A percentile compares a stretch with the other conserved stretches of the same genome.
Evolutionary conservation across 2,797 vertebrate genomes (phyloP).

Genomic region (Clarias fuscus): DNA sequence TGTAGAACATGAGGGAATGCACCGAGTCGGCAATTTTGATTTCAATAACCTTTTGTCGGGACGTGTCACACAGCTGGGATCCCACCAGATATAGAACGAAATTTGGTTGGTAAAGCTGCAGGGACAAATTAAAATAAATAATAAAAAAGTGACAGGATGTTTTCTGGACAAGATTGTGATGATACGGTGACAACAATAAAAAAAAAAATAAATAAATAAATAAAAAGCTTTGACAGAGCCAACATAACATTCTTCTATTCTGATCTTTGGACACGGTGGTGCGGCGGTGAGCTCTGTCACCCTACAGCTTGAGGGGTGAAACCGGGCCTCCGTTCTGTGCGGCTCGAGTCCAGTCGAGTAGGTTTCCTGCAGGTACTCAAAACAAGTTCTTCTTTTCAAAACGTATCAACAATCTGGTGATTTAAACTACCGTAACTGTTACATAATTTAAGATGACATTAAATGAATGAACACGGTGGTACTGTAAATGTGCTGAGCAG

Average conservation of each 20-base stretch:
- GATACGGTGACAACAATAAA: not conserved
- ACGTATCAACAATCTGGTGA: not conserved
- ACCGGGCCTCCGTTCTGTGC: no score
- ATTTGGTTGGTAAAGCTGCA: not conserved
- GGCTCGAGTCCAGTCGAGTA: no score
- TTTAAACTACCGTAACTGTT: not conserved
- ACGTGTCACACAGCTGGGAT: not conserved
- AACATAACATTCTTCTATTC: not conserved
- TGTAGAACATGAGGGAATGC: constrained; percentile 21
- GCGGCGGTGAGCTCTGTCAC: no score
- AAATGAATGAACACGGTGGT: not conserved
- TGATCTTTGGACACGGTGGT: no score
- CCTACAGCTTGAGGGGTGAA: no score
- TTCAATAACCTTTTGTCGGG: not conserved
- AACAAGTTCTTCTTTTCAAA: not conserved
- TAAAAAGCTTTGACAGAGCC: not conserved
- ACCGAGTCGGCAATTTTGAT: constrained; percentile 17
- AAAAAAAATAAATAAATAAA: no score
- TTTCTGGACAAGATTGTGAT: not conserved
- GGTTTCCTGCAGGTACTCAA: no score
- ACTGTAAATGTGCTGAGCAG: not conserved
- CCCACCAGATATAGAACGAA: not conserved
- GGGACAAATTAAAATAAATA: not conserved
- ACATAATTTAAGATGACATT: not conserved
- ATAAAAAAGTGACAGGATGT: not conserved